Evolutionary conservation across 2,797 vertebrate species (phyloP).

Genomic region (Acrossocheilus fasciatus): DNA sequence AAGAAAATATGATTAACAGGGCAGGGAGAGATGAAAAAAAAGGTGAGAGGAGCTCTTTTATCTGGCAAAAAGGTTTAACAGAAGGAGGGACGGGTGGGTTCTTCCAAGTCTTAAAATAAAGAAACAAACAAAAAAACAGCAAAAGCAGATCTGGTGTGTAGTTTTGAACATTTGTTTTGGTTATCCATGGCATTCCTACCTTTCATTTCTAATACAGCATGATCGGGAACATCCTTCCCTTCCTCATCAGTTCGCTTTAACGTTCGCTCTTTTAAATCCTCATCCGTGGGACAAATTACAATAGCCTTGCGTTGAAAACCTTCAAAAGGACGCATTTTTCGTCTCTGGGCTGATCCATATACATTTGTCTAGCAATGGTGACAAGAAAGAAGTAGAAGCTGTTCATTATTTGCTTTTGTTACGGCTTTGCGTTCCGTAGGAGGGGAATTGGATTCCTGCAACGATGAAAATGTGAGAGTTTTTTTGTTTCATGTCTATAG

Average conservation of each 20-base stretch:
- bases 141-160: slow-evolving; percentile 80
- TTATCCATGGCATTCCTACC: slow-evolving; percentile 86
- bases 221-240: slow-evolving; percentile 96
- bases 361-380: slow-evolving; percentile 92
- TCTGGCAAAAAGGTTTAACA: slow-evolving; percentile 64
- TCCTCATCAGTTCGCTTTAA: slow-evolving; percentile 94
- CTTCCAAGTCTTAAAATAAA: slow-evolving; percentile 65
- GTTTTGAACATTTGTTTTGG: slow-evolving; percentile 68
- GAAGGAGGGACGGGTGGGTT: slow-evolving; percentile 46
- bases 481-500: slow-evolving; percentile 78
- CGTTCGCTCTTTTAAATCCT: slow-evolving; percentile 92
- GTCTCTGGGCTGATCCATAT: slow-evolving; percentile 94
- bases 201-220: slow-evolving; percentile 98
- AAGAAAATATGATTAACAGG: slow-evolving; percentile 51
- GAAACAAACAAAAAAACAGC: slow-evolving; percentile 65
- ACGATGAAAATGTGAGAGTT: slow-evolving; percentile 84
- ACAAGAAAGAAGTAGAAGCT: slow-evolving; percentile 85
- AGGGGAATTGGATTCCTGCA: slow-evolving; percentile 84
- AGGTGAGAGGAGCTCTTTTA: slow-evolving; percentile 60
- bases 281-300: slow-evolving; percentile 96
- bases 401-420: slow-evolving; percentile 80
- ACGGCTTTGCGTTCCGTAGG: slow-evolving; percentile 81
- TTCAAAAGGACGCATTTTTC: slow-evolving; percentile 93
- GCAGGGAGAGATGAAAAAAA: slow-evolving; percentile 32
- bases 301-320: slow-evolving; percentile 86